Base-by-base conservation (phyloP, 2,888 invertebrate genomes). In the Coecobrya sp. region DNA sequence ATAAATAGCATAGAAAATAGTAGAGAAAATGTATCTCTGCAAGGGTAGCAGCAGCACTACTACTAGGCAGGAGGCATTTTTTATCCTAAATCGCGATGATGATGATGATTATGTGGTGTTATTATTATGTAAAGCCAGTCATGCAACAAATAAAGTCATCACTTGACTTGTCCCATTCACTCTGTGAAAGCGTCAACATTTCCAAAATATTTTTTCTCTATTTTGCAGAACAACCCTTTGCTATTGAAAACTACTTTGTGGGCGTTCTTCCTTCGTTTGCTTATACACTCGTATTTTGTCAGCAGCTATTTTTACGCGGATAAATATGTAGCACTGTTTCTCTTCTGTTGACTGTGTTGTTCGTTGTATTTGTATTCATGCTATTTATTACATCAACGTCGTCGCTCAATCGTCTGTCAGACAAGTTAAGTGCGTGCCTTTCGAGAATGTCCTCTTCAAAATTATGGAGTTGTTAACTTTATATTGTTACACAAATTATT, bases 101-200 rank as follows among this genome's bases (percentile, higher is more conserved):
- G 52, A 84, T 84, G 42, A 84, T 84, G 13, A 84, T 89, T 89
- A 84, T 84, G 82, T 55, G 27, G 65, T 90, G 59, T 89, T 89
- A 89, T 90, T 84, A 90, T 90, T 90, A 90, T 90, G 85, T 85
- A 85, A 76, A 90, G 76, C 59, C 90, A 90, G 90, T 90, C 90
- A 90, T 90, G 90, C 86, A 92, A 89, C 85, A 92, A 89, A 85
- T 87, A 92, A 92, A 92, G 92, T 92, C 92, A 92, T 89, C 89
- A 82, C 87, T 92, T 88, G 88, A 92, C 88, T 92, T 92, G 73
- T 82, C 89, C 84, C 82, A 89, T 89, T 89, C 89, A 89, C 45
- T 89, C 36, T 36, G 16, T 22, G 76, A 89, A 70, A 84, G 89
- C 88, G 92, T 92, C 92, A 92, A 92, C 89, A 89, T 92, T 89